phyloP scores from a whole-genome alignment of 2,888 invertebrate genomes.

The Antheraea assamensis region DNA sequence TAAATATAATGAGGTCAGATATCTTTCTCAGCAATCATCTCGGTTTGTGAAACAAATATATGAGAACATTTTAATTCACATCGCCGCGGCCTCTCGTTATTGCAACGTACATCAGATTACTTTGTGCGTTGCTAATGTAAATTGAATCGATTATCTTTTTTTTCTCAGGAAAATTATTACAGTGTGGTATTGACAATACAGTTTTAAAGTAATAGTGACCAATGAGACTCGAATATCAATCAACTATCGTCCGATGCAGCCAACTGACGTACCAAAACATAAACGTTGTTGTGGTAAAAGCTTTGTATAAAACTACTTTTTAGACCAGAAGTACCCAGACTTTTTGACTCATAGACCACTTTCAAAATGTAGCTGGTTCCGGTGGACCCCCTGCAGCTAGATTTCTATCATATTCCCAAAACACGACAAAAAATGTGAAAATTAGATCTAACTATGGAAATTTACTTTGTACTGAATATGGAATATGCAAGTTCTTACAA shows the following conservation, averaged over 20 bases:
- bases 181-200: neutral
- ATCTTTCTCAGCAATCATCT: constrained; percentile 53
- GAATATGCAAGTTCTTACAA: no score
- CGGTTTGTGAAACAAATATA: constrained; percentile 28
- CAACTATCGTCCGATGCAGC: neutral
- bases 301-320: no score
- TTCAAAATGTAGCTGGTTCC: no score
- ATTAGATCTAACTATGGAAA: no score
- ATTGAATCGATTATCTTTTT: constrained; percentile 18
- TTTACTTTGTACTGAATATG: no score
- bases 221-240: neutral
- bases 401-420: no score
- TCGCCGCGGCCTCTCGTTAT: constrained; percentile 16
- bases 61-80: constrained; percentile 19
- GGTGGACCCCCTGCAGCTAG: no score
- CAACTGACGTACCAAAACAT: no score
- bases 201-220: neutral
- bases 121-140: constrained; percentile 18
- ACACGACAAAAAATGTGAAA: no score
- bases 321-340: no score
- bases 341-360: no score
- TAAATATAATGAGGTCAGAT: constrained; percentile 48
- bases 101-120: constrained; percentile 28
- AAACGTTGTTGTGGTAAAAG: no score
- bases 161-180: neutral